A percentile compares a stretch with the other conserved stretches of the same genome.
Conservation (phyloP, 2,113 vertebrate species). For the Aepyceros melampus region DNA sequence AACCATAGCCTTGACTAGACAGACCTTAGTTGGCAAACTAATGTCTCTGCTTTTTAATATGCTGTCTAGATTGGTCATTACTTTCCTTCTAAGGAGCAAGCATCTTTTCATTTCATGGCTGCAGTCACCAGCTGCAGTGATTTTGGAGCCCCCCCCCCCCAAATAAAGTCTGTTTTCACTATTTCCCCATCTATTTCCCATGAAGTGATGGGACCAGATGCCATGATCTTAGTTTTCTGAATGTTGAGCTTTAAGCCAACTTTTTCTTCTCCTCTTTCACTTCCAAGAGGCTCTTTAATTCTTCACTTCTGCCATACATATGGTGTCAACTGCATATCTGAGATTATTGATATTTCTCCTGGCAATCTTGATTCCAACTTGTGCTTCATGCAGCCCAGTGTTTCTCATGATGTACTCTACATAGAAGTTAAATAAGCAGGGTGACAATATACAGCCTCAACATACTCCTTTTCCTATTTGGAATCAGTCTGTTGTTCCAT, state of each 20-base stretch:
- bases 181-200: neutral
- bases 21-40: neutral
- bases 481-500: neutral
- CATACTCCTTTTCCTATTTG: neutral
- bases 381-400: neutral
- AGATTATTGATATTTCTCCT: neutral
- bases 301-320: neutral
- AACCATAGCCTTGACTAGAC: neutral
- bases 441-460: neutral
- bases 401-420: neutral
- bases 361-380: neutral
- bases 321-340: neutral
- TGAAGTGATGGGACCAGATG: neutral
- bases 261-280: neutral
- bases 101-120: neutral
- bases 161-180: neutral
- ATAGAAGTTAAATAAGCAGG: neutral
- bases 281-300: neutral
- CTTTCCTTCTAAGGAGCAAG: neutral
- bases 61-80: neutral
- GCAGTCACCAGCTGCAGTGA: neutral
- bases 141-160: rapidly evolving
- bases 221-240: neutral
- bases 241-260: neutral
- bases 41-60: neutral